Percentiles rank a stretch among this genome's conserved stretches.
Conservation (phyloP, 2,797 vertebrate species). For the Sardinella longiceps region DNA sequence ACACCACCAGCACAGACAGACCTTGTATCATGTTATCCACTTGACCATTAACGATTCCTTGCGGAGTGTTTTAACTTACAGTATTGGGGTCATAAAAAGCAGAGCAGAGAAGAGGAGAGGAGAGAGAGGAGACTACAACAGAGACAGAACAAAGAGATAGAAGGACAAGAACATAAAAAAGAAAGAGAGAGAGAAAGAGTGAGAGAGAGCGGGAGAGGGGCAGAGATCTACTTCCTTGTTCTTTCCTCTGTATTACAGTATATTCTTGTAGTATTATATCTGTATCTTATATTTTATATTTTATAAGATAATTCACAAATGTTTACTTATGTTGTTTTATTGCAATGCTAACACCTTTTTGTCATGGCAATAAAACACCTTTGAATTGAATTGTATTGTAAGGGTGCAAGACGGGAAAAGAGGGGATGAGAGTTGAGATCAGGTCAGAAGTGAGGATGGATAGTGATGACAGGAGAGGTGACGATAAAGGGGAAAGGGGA, state of each 20-base stretch:
- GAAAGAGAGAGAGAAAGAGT: neutral
- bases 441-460: neutral
- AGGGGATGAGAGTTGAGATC: neutral
- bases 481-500: neutral
- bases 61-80: neutral
- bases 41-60: neutral
- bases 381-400: too few species aligned
- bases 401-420: neutral
- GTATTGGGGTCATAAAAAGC: neutral
- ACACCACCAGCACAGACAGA: neutral
- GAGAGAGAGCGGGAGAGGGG: too few species aligned
- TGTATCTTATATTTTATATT: too few species aligned
- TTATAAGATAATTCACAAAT: too few species aligned
- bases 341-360: too few species aligned
- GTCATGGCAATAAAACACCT: too few species aligned
- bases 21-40: slow-evolving; percentile 11
- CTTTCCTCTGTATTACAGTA: too few species aligned
- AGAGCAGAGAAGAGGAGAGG: neutral
- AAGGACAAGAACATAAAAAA: too few species aligned
- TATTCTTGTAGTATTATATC: too few species aligned
- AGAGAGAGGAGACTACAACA: neutral
- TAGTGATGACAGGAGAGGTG: neutral
- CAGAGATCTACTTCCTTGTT: too few species aligned
- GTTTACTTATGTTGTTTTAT: too few species aligned
- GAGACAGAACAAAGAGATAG: too few species aligned